These are phyloP conservation scores for Ophioderma brevispina DNA, from an alignment of 35 echinoderm and acorn worm species.

Conservation along the genomic window DNA sequence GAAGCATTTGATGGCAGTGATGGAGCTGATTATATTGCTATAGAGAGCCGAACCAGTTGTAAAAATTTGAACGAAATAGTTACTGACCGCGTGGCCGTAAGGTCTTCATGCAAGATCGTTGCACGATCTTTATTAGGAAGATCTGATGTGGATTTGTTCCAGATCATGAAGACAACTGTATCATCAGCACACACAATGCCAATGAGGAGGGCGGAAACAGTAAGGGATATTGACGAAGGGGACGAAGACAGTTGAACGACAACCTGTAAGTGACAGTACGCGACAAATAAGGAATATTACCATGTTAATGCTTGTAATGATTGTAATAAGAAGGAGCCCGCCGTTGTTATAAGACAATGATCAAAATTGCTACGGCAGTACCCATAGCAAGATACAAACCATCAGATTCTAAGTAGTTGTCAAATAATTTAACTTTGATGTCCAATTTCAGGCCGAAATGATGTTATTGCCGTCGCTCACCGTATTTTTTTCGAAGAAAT, in stretches of 20 bases:
- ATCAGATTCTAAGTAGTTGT: slow-evolving; percentile 60
- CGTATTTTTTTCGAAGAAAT: not conserved
- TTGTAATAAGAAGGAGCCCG: slow-evolving; percentile 73
- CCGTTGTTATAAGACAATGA: slow-evolving; percentile 92
- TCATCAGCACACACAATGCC: slow-evolving; percentile 90
- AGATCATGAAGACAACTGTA: slow-evolving; percentile 83
- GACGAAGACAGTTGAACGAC: slow-evolving; percentile 67
- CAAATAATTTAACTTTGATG: slow-evolving; percentile 62
- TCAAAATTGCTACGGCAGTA: slow-evolving; percentile 23
- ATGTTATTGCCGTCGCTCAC: not conserved
- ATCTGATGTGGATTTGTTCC: slow-evolving; percentile 36
- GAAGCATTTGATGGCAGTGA: slow-evolving; percentile 75
- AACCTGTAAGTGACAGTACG: slow-evolving; percentile 73
- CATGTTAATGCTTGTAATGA: slow-evolving; percentile 70
- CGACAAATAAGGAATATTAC: slow-evolving; percentile 62
- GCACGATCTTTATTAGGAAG: not conserved
- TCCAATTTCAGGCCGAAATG: not conserved
- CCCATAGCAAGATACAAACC: slow-evolving; percentile 48
- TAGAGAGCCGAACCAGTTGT: slow-evolving; percentile 87
- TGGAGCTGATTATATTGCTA: slow-evolving; percentile 42
- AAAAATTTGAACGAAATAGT: slow-evolving; percentile 88
- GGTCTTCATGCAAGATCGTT: slow-evolving; percentile 41
- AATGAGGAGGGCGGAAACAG: slow-evolving; percentile 60
- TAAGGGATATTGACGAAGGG: slow-evolving; percentile 74
- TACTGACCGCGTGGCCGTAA: slow-evolving; percentile 60